These are phyloP conservation scores for Plumapathes pennacea DNA, from an alignment of 92 coral and sea anemone genomes.

Conservation along the genomic window DNA sequence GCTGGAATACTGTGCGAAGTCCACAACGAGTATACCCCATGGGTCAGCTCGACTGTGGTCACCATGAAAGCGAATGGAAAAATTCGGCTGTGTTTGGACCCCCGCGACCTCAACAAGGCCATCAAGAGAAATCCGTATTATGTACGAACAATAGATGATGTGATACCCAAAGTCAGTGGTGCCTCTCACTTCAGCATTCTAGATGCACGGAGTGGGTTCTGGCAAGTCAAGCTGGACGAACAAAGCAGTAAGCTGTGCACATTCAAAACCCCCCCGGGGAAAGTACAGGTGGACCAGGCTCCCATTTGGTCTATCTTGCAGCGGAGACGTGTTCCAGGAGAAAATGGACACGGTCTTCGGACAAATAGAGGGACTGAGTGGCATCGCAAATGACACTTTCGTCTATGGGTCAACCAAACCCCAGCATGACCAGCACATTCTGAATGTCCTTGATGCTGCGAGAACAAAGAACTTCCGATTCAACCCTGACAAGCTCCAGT, in stretches of 20 bases:
- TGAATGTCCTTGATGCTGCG: slow-evolving; percentile 46
- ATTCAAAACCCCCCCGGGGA: slow-evolving; percentile 51
- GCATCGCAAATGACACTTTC: slow-evolving; percentile 58
- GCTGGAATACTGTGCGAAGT: slow-evolving; percentile 34
- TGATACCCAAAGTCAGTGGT: slow-evolving; percentile 28
- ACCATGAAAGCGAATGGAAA: slow-evolving; percentile 32
- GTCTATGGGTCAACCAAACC: slow-evolving; percentile 26
- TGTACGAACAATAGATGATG: slow-evolving; percentile 32
- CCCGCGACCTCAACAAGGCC: slow-evolving; percentile 40
- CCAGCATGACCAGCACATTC: slow-evolving; percentile 53
- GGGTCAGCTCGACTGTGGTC: slow-evolving; percentile 48
- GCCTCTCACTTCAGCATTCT: slow-evolving; percentile 42
- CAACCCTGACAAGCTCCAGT: slow-evolving; percentile 59
- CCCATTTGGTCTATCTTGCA: slow-evolving; percentile 47
- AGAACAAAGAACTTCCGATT: slow-evolving; percentile 29
- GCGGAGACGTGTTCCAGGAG: slow-evolving; percentile 57
- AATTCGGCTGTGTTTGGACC: slow-evolving; percentile 51
- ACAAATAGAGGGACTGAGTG: slow-evolving; percentile 29
- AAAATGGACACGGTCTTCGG: slow-evolving; percentile 41
- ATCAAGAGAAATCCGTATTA: slow-evolving; percentile 34
- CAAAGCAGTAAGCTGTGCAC: slow-evolving; percentile 36
- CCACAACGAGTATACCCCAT: slow-evolving; percentile 52
- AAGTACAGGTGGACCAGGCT: slow-evolving; percentile 45
- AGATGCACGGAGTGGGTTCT: slow-evolving; percentile 51
- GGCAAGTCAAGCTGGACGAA: slow-evolving; percentile 34